These are phyloP conservation scores for Echinometra lucunter DNA, from an alignment of 53 echinoderm and acorn worm genomes.

Conservation along the genomic window DNA sequence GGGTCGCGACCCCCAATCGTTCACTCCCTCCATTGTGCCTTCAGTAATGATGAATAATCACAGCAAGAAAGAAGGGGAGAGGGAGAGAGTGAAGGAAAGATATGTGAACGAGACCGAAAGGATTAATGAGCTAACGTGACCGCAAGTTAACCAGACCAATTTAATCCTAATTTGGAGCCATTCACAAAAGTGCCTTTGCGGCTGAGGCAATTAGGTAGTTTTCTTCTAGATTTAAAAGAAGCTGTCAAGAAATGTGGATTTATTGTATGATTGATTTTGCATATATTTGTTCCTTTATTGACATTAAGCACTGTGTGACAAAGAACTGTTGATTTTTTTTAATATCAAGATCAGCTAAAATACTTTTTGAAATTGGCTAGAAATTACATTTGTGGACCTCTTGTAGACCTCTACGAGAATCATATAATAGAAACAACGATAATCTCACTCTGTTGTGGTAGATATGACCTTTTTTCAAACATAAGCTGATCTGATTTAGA, in stretches of 20 bases:
- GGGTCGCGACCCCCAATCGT: conserved; percentile 2
- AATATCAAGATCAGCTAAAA: not conserved
- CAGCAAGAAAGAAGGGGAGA: conserved; percentile 4
- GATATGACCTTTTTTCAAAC: not conserved
- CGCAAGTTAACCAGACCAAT: conserved; percentile 58
- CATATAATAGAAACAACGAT: not conserved
- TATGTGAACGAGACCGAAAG: not conserved
- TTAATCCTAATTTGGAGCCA: conserved; percentile 50
- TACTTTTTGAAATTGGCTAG: not conserved
- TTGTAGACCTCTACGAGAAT: not conserved
- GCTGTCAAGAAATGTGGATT: conserved; percentile 1
- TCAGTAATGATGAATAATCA: conserved; percentile 46
- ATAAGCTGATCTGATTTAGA: not conserved
- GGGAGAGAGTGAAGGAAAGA: not conserved
- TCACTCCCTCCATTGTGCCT: not conserved
- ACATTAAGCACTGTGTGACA: not conserved
- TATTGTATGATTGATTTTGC: conserved; percentile 1
- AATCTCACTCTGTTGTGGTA: not conserved
- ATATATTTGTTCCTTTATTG: not conserved
- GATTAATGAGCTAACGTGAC: conserved; percentile 64
- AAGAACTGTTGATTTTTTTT: not conserved
- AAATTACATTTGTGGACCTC: not conserved
- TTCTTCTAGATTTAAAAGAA: not conserved
- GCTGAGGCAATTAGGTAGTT: conserved; percentile 5
- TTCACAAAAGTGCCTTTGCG: conserved; percentile 22